phyloP scores from a whole-genome alignment of 2,797 vertebrate species.

The Sylvilagus floridanus region DNA sequence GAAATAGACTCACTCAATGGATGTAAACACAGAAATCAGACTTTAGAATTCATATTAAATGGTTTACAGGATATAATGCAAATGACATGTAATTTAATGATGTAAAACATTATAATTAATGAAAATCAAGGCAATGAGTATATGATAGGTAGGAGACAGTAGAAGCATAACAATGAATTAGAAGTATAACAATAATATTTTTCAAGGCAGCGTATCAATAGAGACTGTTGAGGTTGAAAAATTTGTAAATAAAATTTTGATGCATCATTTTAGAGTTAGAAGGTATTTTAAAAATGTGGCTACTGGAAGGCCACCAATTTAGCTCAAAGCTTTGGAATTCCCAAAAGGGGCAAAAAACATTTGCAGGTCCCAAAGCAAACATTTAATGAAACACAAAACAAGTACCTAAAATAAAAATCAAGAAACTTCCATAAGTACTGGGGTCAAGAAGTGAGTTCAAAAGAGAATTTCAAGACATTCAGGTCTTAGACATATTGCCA shows the following conservation, averaged over 20 bases:
- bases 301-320: not conserved
- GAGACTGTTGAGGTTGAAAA: not conserved
- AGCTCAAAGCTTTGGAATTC: slow-evolving; percentile 37
- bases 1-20: not conserved
- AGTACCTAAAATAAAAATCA: not conserved
- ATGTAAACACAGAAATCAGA: not conserved
- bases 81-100: not conserved
- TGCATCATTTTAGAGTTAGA: not conserved
- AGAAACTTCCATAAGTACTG: not conserved
- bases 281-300: not conserved
- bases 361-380: not conserved
- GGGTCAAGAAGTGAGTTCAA: not conserved
- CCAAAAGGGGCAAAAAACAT: not conserved
- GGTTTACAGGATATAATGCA: not conserved
- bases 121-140: not conserved
- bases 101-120: not conserved
- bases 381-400: not conserved
- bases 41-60: slow-evolving; percentile 9
- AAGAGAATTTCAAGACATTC: not conserved
- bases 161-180: not conserved
- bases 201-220: not conserved
- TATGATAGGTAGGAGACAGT: not conserved
- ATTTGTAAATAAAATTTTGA: not conserved
- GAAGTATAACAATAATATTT: not conserved
- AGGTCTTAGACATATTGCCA: not conserved